phyloP scores from a whole-genome alignment of 2,113 vertebrate genomes.

The Aythya baeri region DNA sequence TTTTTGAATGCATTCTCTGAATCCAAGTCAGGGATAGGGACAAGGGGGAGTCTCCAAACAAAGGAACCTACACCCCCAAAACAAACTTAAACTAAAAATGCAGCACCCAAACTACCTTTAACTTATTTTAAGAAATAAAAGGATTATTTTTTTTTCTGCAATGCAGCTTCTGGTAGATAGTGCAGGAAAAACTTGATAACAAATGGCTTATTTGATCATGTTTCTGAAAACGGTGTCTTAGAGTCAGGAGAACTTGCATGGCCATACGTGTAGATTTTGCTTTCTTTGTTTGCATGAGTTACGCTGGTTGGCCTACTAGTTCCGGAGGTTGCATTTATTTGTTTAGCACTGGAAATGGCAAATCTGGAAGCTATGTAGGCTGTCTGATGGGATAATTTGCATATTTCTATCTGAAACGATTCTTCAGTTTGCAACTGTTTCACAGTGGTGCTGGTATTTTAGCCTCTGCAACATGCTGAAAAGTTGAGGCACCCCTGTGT shows the following conservation, averaged over 20 bases:
- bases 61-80: no score
- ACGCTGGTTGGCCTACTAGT: background rate
- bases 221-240: background rate
- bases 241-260: background rate
- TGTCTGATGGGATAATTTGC: conserved; percentile 15
- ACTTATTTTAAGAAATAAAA: background rate
- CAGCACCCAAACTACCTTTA: background rate
- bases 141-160: background rate
- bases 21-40: background rate
- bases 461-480: background rate
- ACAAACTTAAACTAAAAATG: no score
- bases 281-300: background rate
- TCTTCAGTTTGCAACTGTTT: background rate
- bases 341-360: background rate
- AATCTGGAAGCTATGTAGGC: background rate
- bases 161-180: background rate
- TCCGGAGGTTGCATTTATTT: background rate
- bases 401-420: background rate
- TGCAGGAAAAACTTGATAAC: background rate
- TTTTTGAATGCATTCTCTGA: background rate
- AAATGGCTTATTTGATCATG: background rate
- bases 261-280: background rate
- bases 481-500: conserved; percentile 35
- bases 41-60: no score
- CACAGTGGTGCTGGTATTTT: conserved; percentile 21